These are phyloP conservation scores for Columbina picui DNA, from an alignment of 2,113 vertebrate genomes.

Conservation along the genomic window DNA sequence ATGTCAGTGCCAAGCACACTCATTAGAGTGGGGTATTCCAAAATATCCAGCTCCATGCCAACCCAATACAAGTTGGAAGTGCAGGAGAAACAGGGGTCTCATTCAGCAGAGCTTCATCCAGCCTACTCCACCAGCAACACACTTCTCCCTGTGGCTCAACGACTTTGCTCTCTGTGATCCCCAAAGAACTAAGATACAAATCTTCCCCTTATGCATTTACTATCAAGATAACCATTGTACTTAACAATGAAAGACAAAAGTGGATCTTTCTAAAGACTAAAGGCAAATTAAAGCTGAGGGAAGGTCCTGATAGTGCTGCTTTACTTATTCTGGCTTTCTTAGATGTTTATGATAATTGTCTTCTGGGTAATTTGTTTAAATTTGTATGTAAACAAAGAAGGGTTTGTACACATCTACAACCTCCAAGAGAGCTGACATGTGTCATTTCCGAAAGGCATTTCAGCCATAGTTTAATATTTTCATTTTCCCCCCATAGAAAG, in stretches of 20 bases:
- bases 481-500: neutral
- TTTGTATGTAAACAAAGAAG: conserved; percentile 57
- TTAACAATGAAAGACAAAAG: conserved; percentile 26
- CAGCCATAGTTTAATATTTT: neutral
- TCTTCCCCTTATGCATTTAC: neutral
- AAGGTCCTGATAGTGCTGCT: conserved; percentile 11
- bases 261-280: neutral
- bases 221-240: conserved; percentile 30
- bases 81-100: neutral
- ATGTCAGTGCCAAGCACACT: neutral
- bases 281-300: conserved; percentile 4
- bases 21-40: neutral
- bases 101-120: neutral
- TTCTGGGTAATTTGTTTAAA: conserved; percentile 51
- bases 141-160: neutral
- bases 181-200: neutral
- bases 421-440: neutral
- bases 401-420: neutral
- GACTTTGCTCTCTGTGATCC: neutral
- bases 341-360: conserved; percentile 28
- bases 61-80: neutral
- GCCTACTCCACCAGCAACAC: neutral
- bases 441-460: neutral
- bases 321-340: conserved; percentile 14
- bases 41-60: neutral